phyloP scores from a whole-genome alignment of 2,797 vertebrate genomes.

The Scomberomorus guttatus region DNA sequence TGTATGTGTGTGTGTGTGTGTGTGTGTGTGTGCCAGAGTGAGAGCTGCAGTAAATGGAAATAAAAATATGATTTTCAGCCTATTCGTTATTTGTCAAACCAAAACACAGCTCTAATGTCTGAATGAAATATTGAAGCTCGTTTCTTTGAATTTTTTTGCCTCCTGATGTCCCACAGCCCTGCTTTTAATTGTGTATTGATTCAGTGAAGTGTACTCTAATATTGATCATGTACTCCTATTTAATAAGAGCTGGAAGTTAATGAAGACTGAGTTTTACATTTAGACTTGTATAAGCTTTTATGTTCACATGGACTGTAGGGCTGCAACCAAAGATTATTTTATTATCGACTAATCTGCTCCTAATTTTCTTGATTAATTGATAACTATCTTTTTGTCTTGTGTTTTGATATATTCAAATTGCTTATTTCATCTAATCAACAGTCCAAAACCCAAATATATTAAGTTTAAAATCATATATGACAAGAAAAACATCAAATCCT shows the following conservation, averaged over 20 bases:
- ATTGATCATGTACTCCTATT: neutral
- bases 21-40: neutral
- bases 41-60: slow-evolving; percentile 4
- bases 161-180: too few species aligned
- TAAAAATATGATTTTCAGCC: slow-evolving; percentile 1
- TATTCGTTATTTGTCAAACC: neutral
- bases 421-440: too few species aligned
- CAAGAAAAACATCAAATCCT: too few species aligned
- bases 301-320: too few species aligned
- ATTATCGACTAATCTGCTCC: neutral
- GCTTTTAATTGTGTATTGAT: neutral
- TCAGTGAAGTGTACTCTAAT: neutral
- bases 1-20: slow-evolving; percentile 32
- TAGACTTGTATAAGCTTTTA: neutral
- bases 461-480: too few species aligned
- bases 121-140: neutral
- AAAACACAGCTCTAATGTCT: neutral
- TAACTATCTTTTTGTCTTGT: too few species aligned
- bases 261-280: neutral
- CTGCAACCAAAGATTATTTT: neutral
- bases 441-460: too few species aligned
- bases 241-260: neutral
- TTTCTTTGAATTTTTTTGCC: neutral
- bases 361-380: too few species aligned
- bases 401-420: too few species aligned